Conservation (phyloP, 2,888 invertebrate genomes). For the Polydesmus complanatus region DNA sequence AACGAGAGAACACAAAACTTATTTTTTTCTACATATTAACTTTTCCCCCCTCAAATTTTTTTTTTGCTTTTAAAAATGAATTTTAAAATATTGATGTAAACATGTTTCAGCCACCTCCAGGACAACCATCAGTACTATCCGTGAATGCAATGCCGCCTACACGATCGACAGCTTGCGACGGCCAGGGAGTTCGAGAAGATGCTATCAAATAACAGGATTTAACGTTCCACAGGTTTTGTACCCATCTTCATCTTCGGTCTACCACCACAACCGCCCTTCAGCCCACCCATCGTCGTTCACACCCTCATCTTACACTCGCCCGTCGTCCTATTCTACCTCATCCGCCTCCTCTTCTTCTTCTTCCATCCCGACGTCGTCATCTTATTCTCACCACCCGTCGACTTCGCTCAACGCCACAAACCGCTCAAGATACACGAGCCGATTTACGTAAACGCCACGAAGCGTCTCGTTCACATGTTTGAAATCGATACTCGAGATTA, state of each 20-base stretch:
- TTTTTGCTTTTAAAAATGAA: background rate
- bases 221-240: background rate
- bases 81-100: background rate
- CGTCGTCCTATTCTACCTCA: constrained; percentile 37
- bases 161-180: constrained; percentile 40
- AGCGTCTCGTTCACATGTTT: too few relatives aligned
- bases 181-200: constrained; percentile 37
- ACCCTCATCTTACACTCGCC: too few relatives aligned
- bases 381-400: too few relatives aligned
- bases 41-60: too few relatives aligned
- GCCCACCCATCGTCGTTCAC: too few relatives aligned
- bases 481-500: too few relatives aligned
- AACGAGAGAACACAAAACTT: too few relatives aligned
- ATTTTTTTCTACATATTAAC: too few relatives aligned
- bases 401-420: background rate
- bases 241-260: background rate
- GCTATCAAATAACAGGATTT: background rate
- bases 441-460: too few relatives aligned
- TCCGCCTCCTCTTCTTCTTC: too few relatives aligned
- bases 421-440: background rate
- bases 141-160: background rate
- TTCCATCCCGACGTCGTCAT: too few relatives aligned
- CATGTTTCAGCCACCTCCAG: background rate
- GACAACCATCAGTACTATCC: background rate
- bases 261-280: too few relatives aligned